A percentile compares a stretch with the other conserved stretches of the same genome.
These are phyloP conservation scores for Poecilobothrus nobilitatus DNA, from an alignment of 2,888 invertebrate species.

Conservation along the genomic window DNA sequence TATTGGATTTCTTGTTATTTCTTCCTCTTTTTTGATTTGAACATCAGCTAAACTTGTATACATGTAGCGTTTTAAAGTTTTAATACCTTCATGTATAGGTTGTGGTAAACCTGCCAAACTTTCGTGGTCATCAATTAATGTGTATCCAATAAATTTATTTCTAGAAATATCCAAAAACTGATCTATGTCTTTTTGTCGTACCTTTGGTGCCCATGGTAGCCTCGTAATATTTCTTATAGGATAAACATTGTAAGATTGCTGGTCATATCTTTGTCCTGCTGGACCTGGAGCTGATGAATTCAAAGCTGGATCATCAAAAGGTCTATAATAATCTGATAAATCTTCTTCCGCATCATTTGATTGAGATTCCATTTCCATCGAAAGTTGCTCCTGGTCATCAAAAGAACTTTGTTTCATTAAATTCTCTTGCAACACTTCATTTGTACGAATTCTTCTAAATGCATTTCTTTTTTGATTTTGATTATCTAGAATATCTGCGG, in stretches of 20 bases:
- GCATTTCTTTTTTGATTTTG: constrained; percentile 72
- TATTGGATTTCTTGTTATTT: constrained; percentile 82
- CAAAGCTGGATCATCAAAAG: constrained; percentile 42
- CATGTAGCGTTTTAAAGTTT: constrained; percentile 81
- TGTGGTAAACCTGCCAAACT: constrained; percentile 92
- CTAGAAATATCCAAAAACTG: constrained; percentile 83
- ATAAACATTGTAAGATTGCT: constrained; percentile 22
- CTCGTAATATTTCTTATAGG: constrained; percentile 43
- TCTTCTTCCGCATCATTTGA: constrained; percentile 53
- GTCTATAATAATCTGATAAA: constrained; percentile 40
- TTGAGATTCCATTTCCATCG: constrained; percentile 61
- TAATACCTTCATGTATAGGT: constrained; percentile 93
- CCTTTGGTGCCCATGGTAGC: constrained; percentile 94
- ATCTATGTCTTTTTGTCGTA: constrained; percentile 87
- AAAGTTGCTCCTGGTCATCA: constrained; percentile 69
- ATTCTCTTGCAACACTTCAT: constrained; percentile 45
- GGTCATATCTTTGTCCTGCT: constrained; percentile 24
- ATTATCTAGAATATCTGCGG: constrained; percentile 78
- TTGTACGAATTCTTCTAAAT: constrained; percentile 52
- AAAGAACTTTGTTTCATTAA: constrained; percentile 88
- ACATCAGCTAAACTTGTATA: constrained; percentile 89
- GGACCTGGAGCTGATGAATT: constrained; percentile 23
- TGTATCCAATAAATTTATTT: constrained; percentile 93
- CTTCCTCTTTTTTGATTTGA: constrained; percentile 84
- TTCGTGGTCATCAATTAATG: constrained; percentile 73